Conservation (phyloP, 2,797 vertebrate genomes). For the Gymnopithys bicolor region DNA sequence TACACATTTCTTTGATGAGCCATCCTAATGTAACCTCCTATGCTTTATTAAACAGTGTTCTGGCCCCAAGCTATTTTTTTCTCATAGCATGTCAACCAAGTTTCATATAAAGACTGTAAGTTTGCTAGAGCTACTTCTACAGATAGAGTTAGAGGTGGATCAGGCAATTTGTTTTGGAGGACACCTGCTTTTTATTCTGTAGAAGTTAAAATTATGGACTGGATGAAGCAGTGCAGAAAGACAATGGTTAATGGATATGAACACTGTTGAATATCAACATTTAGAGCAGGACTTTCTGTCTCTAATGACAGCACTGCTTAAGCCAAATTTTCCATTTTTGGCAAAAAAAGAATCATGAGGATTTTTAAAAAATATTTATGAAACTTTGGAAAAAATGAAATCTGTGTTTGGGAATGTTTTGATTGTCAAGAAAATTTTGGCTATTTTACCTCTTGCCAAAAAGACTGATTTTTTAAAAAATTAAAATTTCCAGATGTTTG, state of each 20-base stretch:
- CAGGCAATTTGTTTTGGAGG: not conserved
- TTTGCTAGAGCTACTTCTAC: not conserved
- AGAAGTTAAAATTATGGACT: not conserved
- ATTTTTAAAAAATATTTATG: not conserved
- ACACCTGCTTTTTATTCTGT: not conserved
- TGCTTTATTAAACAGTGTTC: not conserved
- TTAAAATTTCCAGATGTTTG: not conserved
- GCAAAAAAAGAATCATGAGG: not conserved
- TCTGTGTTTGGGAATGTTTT: not conserved
- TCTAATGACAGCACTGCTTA: not conserved
- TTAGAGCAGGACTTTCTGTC: not conserved
- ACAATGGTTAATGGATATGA: not conserved
- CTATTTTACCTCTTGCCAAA: not conserved
- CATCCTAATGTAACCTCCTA: not conserved
- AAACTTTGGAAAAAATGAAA: conserved; percentile 13
- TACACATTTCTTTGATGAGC: not conserved
- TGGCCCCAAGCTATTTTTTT: not conserved
- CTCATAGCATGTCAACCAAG: not conserved
- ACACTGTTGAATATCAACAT: not conserved
- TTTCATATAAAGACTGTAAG: not conserved
- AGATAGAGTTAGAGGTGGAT: not conserved
- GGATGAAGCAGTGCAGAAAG: not conserved
- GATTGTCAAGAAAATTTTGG: not conserved
- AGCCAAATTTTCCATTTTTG: not conserved
- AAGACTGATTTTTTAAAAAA: not conserved